Percentiles rank a stretch among this genome's conserved stretches.
These are phyloP conservation scores for Galleria mellonella DNA, from an alignment of 1,140 invertebrate species.

Conservation along the genomic window DNA sequence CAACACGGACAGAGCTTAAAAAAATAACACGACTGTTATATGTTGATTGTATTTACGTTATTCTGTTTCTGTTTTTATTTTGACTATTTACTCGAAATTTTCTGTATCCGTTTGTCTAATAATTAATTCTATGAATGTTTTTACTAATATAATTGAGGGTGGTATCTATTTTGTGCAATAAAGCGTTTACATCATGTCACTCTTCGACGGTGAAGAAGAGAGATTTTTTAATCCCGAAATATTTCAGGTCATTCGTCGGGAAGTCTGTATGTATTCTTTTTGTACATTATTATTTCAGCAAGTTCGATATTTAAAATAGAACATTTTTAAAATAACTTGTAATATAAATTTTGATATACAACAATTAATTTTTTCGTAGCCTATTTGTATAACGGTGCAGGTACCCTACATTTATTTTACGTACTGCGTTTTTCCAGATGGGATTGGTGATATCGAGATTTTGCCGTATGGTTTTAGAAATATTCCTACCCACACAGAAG, in stretches of 20 bases:
- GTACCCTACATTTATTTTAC: not conserved
- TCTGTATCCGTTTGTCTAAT: slow-evolving; percentile 29
- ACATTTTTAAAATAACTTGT: too few relatives aligned
- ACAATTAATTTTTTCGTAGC: too few relatives aligned
- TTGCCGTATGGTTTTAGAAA: slow-evolving; percentile 31
- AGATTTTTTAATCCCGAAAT: slow-evolving; percentile 38
- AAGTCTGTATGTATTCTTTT: slow-evolving; percentile 56
- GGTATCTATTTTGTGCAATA: slow-evolving; percentile 13
- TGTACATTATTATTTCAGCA: too few relatives aligned
- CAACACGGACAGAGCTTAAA: too few relatives aligned
- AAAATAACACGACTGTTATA: slow-evolving; percentile 43
- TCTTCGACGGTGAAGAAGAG: slow-evolving; percentile 42
- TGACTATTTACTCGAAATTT: slow-evolving; percentile 51
- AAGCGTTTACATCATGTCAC: slow-evolving; percentile 33
- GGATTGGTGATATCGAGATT: slow-evolving; percentile 29
- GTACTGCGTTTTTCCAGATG: slow-evolving; percentile 26
- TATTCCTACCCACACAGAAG: slow-evolving; percentile 65
- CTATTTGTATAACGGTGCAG: too few relatives aligned
- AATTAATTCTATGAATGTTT: slow-evolving; percentile 29
- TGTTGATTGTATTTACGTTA: slow-evolving; percentile 57
- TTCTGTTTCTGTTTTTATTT: slow-evolving; percentile 47
- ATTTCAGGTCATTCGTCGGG: slow-evolving; percentile 40
- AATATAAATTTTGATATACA: too few relatives aligned
- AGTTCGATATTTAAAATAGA: not conserved
- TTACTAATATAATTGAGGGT: slow-evolving; percentile 12